These are phyloP conservation scores for Andrena hattorfiana DNA, from an alignment of 2,888 invertebrate species.

Conservation along the genomic window DNA sequence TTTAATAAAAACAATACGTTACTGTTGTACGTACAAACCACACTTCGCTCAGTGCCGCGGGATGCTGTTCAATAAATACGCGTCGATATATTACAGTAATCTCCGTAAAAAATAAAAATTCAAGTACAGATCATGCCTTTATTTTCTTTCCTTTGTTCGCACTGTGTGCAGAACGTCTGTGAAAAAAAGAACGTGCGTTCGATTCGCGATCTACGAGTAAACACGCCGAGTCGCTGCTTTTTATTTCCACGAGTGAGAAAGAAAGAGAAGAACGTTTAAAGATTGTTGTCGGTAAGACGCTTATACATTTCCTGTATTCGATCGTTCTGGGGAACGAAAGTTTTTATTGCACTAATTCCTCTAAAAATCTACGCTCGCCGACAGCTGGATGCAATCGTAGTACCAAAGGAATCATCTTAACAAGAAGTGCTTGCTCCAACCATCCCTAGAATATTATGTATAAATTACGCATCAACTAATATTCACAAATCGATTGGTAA, in stretches of 20 bases:
- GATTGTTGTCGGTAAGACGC: conserved; percentile 38
- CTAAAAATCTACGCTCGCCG: conserved; percentile 47
- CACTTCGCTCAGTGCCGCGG: conserved; percentile 24
- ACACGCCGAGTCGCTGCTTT: neutral
- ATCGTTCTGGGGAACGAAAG: conserved; percentile 41
- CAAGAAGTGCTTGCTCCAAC: conserved; percentile 28
- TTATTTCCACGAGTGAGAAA: neutral
- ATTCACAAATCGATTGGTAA: conserved; percentile 57
- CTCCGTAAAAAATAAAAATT: conserved; percentile 22
- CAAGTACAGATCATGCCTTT: conserved; percentile 35
- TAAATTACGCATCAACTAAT: conserved; percentile 55
- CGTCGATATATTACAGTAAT: conserved; percentile 21
- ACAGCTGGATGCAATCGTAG: conserved; percentile 40
- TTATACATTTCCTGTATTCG: conserved; percentile 45
- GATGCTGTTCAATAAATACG: conserved; percentile 36
- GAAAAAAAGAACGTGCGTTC: conserved; percentile 17
- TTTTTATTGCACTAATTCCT: conserved; percentile 66
- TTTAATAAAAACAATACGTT: conserved; percentile 33
- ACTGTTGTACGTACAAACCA: conserved; percentile 34
- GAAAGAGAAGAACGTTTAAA: conserved; percentile 9
- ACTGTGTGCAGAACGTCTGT: conserved; percentile 26
- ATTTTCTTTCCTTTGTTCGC: conserved; percentile 6
- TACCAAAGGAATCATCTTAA: conserved; percentile 51
- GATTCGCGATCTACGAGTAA: conserved; percentile 23
- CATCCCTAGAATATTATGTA: conserved; percentile 43